Evolutionary conservation across 2,797 vertebrate species (phyloP).

Genomic region (Argentina silus): DNA sequence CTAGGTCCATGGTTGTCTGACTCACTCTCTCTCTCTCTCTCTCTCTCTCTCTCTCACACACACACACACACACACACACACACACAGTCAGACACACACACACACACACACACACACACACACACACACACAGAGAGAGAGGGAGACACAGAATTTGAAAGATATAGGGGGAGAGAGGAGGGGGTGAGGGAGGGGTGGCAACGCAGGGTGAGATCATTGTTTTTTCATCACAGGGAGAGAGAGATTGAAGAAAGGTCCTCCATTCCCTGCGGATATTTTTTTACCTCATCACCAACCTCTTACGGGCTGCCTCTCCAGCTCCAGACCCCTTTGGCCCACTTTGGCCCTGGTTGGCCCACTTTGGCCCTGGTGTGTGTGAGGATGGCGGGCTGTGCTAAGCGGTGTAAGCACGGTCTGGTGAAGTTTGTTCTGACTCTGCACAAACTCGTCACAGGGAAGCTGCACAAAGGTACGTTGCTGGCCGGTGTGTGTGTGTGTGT

Average conservation of each 20-base stretch:
- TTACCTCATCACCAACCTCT: neutral
- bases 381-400: constrained; percentile 88
- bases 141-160: constrained; percentile 51
- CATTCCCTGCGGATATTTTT: constrained; percentile 5
- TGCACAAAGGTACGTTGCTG: constrained; percentile 86
- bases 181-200: constrained; percentile 31
- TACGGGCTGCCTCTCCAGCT: neutral
- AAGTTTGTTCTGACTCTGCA: constrained; percentile 88
- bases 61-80: neutral
- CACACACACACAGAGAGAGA: constrained; percentile 36
- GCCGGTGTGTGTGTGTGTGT: neutral
- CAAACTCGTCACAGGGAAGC: constrained; percentile 88
- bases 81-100: neutral
- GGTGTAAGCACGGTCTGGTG: constrained; percentile 88
- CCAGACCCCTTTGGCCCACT: neutral
- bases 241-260: neutral
- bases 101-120: constrained; percentile 1
- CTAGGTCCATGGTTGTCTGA: too few relatives aligned
- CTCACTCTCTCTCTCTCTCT: constrained; percentile 16
- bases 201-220: constrained; percentile 47
- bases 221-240: constrained; percentile 53
- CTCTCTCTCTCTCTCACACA: constrained; percentile 5
- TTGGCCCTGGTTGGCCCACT: constrained; percentile 17
- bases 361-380: constrained; percentile 43
- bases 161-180: constrained; percentile 20